Percentiles rank a stretch among this genome's conserved stretches.
Evolutionary conservation across 92 coral and sea anemone genomes (phyloP).

Genomic region (Metridium senile): DNA sequence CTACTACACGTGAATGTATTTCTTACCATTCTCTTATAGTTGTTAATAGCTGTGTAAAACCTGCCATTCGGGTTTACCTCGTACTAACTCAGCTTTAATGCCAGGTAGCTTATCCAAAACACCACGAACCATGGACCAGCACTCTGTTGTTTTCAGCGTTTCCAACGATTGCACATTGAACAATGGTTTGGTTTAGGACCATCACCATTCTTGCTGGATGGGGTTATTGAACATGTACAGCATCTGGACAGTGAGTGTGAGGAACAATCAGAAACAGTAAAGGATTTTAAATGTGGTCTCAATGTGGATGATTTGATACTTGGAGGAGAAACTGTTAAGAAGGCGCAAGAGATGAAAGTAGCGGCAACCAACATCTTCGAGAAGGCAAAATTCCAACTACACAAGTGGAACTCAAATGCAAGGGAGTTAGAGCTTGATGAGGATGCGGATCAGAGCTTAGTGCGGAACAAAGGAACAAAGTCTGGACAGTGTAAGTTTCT

Average conservation of each 20-base stretch:
- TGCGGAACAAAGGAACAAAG: constrained; percentile 35
- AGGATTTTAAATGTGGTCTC: constrained; percentile 29
- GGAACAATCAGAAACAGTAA: constrained; percentile 13
- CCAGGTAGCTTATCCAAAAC: no score
- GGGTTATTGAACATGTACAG: no score
- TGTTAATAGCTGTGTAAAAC: no score
- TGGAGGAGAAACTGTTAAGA: constrained; percentile 27
- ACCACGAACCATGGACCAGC: no score
- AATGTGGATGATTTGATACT: constrained; percentile 35
- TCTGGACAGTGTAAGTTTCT: constrained; percentile 15
- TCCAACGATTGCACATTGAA: constrained; percentile 21
- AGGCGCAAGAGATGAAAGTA: constrained; percentile 22
- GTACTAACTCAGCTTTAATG: no score
- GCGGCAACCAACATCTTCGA: constrained; percentile 32
- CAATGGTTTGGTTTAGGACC: constrained; percentile 33
- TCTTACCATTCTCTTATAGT: no score
- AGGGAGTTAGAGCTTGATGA: neutral
- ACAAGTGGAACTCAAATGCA: constrained; percentile 27
- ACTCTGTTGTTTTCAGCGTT: no score
- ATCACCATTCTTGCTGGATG: constrained; percentile 43
- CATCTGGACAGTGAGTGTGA: constrained; percentile 20
- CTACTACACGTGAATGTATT: no score
- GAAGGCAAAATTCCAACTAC: constrained; percentile 14
- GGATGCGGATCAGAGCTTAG: constrained; percentile 3
- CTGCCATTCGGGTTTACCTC: no score